These are phyloP conservation scores for Clarias platycephalus DNA, from an alignment of 2,797 vertebrate genomes.

Conservation along the genomic window DNA sequence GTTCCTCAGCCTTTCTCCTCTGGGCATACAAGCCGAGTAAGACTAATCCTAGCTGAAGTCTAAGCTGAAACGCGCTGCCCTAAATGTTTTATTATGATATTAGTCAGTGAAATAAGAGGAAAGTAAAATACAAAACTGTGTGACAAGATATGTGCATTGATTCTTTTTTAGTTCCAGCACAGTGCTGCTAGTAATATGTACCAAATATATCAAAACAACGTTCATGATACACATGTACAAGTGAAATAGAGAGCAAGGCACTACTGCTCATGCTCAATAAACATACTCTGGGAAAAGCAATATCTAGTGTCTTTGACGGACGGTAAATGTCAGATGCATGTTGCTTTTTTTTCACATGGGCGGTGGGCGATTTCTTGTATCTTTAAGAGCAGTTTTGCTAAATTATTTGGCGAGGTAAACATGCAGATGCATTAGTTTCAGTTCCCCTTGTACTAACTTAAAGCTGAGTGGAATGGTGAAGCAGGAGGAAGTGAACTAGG, in stretches of 20 bases:
- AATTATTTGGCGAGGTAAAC: constrained; percentile 58
- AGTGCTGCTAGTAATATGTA: not conserved
- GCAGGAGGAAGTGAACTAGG: not conserved
- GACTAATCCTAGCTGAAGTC: not conserved
- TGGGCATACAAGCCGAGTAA: not conserved
- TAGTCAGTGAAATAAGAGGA: not conserved
- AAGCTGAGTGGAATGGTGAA: constrained; percentile 3
- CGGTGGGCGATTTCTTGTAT: not conserved
- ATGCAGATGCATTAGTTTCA: constrained; percentile 52
- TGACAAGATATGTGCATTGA: not conserved
- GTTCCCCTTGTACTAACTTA: constrained; percentile 46
- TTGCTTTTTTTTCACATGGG: not conserved
- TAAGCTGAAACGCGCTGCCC: not conserved
- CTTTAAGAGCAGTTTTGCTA: constrained; percentile 24
- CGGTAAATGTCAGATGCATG: not conserved
- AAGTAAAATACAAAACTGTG: not conserved
- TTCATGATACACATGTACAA: not conserved
- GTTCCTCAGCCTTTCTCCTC: not conserved
- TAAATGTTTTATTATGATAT: not conserved
- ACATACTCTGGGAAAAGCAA: too few relatives aligned
- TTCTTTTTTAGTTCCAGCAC: not conserved
- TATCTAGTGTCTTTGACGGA: not conserved
- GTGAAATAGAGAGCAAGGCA: not conserved
- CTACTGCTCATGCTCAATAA: not conserved
- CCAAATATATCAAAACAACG: not conserved